A percentile compares a stretch with the other conserved stretches of the same genome.
Evolutionary conservation across 2,113 vertebrate genomes (phyloP).

Genomic region (Dicaeum eximium): DNA sequence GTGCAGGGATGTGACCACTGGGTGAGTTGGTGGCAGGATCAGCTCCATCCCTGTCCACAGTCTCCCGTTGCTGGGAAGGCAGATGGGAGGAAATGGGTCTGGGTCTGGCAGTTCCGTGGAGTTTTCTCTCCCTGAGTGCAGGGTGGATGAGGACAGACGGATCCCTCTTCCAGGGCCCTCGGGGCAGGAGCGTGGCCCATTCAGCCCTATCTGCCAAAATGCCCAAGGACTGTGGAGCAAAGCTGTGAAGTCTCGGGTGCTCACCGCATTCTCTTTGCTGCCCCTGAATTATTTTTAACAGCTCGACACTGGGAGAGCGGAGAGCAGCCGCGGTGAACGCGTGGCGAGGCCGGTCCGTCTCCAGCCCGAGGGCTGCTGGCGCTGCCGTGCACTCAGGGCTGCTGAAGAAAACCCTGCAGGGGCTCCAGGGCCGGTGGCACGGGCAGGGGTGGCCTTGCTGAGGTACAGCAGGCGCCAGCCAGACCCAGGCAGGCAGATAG

Average conservation of each 20-base stretch:
- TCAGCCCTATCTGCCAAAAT: not conserved
- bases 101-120: not conserved
- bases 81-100: not conserved
- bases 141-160: not conserved
- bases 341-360: rapidly evolving
- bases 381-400: not conserved
- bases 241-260: not conserved
- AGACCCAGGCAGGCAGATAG: not conserved
- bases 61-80: not conserved
- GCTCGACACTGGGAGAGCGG: not conserved
- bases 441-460: not conserved
- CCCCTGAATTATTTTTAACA: not conserved
- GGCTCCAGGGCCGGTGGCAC: rapidly evolving
- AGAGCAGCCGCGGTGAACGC: not conserved
- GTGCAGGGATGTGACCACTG: rapidly evolving
- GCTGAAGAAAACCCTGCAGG: not conserved
- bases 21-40: not conserved
- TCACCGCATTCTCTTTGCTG: not conserved
- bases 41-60: rapidly evolving
- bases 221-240: rapidly evolving
- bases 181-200: rapidly evolving
- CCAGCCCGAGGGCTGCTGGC: not conserved
- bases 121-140: not conserved
- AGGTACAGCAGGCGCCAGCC: not conserved
- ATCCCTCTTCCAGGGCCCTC: not conserved